Conservation (phyloP, 1,140 invertebrate species). For the Sarcophaga peregrina region DNA sequence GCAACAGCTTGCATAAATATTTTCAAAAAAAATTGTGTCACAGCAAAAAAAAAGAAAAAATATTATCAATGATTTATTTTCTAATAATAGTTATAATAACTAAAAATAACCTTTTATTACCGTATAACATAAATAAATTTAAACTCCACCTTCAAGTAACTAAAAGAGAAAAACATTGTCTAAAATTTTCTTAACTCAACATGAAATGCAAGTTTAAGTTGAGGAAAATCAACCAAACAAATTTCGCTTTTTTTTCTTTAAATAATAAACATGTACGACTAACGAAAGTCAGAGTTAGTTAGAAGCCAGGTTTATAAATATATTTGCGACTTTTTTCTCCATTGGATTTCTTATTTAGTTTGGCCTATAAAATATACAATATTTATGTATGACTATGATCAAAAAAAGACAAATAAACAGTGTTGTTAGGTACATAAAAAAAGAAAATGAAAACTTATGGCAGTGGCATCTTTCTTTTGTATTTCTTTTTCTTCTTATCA, state of each 20-base stretch:
- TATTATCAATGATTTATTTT: slow-evolving; percentile 3
- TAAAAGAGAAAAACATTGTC: neutral
- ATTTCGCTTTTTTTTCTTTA: neutral
- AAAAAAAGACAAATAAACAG: neutral
- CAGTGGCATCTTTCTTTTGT: slow-evolving; percentile 3
- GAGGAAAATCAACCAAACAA: neutral
- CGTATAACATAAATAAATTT: neutral
- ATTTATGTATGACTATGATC: neutral
- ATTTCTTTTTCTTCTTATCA: neutral
- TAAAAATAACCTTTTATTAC: slow-evolving; percentile 8
- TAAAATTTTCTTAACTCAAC: neutral
- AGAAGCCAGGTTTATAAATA: neutral
- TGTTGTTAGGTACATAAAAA: neutral
- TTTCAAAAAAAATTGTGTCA: neutral
- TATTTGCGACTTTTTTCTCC: neutral
- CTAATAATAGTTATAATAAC: slow-evolving; percentile 2
- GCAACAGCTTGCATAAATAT: neutral
- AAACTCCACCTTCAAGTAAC: slow-evolving; percentile 2
- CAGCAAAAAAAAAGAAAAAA: too few relatives aligned
- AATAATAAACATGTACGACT: slow-evolving; percentile 10
- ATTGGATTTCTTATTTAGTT: too few relatives aligned
- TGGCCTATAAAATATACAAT: neutral
- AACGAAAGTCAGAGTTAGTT: too few relatives aligned
- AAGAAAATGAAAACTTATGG: neutral
- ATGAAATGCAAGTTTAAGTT: neutral